phyloP scores from a whole-genome alignment of 2,113 vertebrate species.

The Poeciliopsis retropinna region DNA sequence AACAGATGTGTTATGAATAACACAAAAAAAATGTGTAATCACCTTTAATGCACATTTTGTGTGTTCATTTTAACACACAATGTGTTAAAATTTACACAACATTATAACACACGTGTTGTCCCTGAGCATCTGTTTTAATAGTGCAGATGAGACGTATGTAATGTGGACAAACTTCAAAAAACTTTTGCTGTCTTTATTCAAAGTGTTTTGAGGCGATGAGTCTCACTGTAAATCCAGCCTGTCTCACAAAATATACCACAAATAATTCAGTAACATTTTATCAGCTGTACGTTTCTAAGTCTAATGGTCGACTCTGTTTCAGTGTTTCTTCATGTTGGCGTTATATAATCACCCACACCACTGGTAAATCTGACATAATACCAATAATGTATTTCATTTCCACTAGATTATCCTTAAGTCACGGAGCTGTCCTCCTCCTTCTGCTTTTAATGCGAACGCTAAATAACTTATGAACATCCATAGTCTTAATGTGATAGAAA shows the following conservation, averaged over 20 bases:
- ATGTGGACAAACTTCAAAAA: conserved; percentile 48
- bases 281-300: conserved; percentile 3
- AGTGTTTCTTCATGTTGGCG: background rate
- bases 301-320: background rate
- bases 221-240: conserved; percentile 23
- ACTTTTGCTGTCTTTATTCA: conserved; percentile 7
- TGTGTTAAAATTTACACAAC: too few relatives aligned
- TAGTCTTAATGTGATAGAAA: conserved; percentile 2
- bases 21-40: too few relatives aligned
- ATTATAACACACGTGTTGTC: too few relatives aligned
- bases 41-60: too few relatives aligned
- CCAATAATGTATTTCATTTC: background rate
- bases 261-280: conserved; percentile 30
- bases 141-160: background rate
- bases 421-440: background rate
- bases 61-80: too few relatives aligned
- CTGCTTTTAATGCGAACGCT: background rate
- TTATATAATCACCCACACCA: background rate
- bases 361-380: background rate
- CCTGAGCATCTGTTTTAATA: too few relatives aligned
- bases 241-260: conserved; percentile 4
- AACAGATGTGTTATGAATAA: too few relatives aligned
- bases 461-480: background rate
- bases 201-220: background rate
- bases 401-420: background rate